Evolutionary conservation across 2,113 vertebrate species (phyloP).

Genomic region (Cyanistes caeruleus): DNA sequence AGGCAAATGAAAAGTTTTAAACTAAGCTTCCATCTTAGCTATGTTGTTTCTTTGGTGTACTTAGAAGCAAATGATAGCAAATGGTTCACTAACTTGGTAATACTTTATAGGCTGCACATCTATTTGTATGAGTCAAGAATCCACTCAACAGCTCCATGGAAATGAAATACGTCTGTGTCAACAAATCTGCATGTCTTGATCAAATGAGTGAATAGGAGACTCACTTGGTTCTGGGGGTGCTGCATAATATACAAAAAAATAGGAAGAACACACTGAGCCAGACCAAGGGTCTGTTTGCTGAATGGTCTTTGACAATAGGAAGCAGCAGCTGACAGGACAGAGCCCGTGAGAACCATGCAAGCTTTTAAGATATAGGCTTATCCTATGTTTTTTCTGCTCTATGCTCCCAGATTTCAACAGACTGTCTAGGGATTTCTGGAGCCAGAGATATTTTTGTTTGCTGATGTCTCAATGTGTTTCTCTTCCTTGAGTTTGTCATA

Average conservation of each 20-base stretch:
- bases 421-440: neutral
- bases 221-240: rapidly evolving
- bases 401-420: neutral
- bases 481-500: neutral
- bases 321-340: neutral
- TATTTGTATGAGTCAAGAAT: neutral
- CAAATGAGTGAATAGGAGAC: neutral
- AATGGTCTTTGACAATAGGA: neutral
- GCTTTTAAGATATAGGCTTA: neutral
- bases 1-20: neutral
- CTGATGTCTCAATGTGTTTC: neutral
- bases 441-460: neutral
- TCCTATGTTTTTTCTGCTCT: neutral
- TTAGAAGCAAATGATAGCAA: neutral
- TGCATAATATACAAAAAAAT: neutral
- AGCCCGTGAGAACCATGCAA: neutral
- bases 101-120: neutral
- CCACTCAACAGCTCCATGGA: neutral
- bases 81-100: neutral
- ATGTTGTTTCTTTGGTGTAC: neutral
- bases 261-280: neutral
- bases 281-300: neutral
- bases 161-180: neutral
- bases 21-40: neutral
- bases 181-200: neutral